phyloP scores from a whole-genome alignment of 2,888 invertebrate species.

The Micropterix aruncella region DNA sequence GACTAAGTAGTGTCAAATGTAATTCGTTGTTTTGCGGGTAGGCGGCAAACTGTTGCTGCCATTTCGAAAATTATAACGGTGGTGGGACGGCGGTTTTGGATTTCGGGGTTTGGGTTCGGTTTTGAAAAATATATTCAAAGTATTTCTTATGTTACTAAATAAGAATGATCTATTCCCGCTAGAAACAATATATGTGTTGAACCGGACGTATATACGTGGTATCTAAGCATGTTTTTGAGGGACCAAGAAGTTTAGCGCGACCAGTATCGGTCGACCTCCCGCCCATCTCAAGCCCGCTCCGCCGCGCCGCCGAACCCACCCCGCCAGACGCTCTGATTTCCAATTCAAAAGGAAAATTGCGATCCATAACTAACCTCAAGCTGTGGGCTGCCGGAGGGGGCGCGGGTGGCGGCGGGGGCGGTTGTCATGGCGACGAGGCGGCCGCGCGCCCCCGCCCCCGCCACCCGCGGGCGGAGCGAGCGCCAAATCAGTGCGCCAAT shows the following conservation, averaged over 20 bases:
- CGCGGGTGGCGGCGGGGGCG: slow-evolving; percentile 15
- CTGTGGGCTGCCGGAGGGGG: slow-evolving; percentile 22
- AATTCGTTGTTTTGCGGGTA: too few relatives aligned
- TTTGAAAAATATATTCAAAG: too few relatives aligned
- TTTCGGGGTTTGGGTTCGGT: too few relatives aligned
- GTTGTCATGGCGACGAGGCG: slow-evolving; percentile 42
- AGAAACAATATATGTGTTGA: too few relatives aligned
- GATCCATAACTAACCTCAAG: slow-evolving; percentile 34
- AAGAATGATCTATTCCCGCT: too few relatives aligned
- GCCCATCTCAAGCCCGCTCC: background rate
- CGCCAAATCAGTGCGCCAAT: slow-evolving; percentile 42
- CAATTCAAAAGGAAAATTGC: slow-evolving; percentile 45
- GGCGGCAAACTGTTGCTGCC: too few relatives aligned
- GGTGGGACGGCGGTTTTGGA: too few relatives aligned
- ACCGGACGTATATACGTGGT: too few relatives aligned
- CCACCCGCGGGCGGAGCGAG: slow-evolving; percentile 43
- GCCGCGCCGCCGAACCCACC: background rate
- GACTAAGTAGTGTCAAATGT: too few relatives aligned
- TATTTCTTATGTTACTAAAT: too few relatives aligned
- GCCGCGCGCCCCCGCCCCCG: slow-evolving; percentile 15
- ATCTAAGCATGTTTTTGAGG: too few relatives aligned
- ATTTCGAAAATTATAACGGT: too few relatives aligned
- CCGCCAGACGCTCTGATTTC: slow-evolving; percentile 38
- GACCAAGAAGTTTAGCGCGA: background rate
- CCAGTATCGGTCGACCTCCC: background rate